Percentiles rank a stretch among this genome's conserved stretches.
Evolutionary conservation across 1,140 invertebrate species (phyloP).

Genomic region (Glossosoma conforme): DNA sequence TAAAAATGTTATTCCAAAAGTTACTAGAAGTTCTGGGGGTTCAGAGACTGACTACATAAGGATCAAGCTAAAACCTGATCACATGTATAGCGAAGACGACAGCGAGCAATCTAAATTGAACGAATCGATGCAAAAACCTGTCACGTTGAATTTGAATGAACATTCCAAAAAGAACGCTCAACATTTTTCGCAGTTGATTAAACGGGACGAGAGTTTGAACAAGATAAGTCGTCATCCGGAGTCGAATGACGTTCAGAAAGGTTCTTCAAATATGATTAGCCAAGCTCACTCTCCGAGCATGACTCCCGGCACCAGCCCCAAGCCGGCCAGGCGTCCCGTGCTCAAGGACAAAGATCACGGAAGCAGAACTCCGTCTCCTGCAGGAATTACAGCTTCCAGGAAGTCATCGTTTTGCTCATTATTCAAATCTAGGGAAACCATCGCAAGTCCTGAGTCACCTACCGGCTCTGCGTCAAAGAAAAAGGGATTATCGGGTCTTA

Average conservation of each 20-base stretch:
- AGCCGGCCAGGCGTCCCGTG: conserved; percentile 36
- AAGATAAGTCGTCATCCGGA: conserved; percentile 25
- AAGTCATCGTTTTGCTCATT: conserved; percentile 76
- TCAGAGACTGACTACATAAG: conserved; percentile 56
- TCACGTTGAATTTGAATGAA: conserved; percentile 43
- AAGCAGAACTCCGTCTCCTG: conserved; percentile 49
- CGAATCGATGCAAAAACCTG: conserved; percentile 41
- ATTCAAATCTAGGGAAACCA: conserved; percentile 60
- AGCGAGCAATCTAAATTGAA: conserved; percentile 28
- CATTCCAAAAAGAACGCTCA: conserved; percentile 30
- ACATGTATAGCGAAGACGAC: conserved; percentile 55
- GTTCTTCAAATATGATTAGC: background rate
- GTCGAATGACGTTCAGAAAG: conserved; percentile 30
- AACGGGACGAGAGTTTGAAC: conserved; percentile 29
- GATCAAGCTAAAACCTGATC: conserved; percentile 61
- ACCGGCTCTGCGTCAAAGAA: conserved; percentile 43
- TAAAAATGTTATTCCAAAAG: conserved; percentile 11
- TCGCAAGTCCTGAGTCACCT: conserved; percentile 63
- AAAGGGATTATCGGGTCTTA: conserved; percentile 30
- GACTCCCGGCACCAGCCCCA: conserved; percentile 44
- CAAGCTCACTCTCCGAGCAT: conserved; percentile 23
- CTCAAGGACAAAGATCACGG: conserved; percentile 35
- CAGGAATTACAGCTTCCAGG: conserved; percentile 55
- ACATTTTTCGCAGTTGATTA: conserved; percentile 34
- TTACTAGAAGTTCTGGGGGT: conserved; percentile 29